Evolutionary conservation across 2,113 vertebrate genomes (phyloP).

Genomic region (Mola mola): DNA sequence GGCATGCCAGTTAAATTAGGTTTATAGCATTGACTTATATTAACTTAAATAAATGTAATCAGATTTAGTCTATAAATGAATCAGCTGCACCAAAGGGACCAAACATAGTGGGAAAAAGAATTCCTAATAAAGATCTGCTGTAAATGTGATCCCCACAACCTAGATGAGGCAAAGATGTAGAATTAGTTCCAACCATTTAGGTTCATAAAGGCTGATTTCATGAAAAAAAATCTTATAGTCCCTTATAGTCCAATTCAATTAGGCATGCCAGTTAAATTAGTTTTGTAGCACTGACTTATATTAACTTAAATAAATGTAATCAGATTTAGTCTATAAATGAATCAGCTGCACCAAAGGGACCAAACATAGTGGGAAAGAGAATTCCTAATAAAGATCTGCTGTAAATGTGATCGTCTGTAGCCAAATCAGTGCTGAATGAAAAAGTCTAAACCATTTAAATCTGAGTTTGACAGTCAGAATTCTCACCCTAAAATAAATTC

Average conservation of each 20-base stretch:
- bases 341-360: not conserved
- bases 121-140: not conserved
- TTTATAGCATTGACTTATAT: not conserved
- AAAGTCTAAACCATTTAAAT: too few relatives aligned
- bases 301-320: not conserved
- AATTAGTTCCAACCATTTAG: too few relatives aligned
- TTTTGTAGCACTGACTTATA: not conserved
- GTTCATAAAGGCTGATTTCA: too few relatives aligned
- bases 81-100: not conserved
- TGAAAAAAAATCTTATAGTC: too few relatives aligned
- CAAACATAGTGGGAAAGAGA: not conserved
- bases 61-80: constrained; percentile 3
- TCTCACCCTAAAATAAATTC: too few relatives aligned
- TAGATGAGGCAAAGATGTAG: too few relatives aligned
- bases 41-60: not conserved
- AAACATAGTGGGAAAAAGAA: not conserved
- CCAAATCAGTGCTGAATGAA: too few relatives aligned
- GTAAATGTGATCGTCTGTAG: not conserved
- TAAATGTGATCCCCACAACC: not conserved
- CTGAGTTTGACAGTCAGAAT: too few relatives aligned
- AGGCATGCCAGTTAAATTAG: not conserved
- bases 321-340: constrained; percentile 2
- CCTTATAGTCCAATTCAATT: not conserved
- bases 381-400: not conserved
- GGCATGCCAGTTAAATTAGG: not conserved